Evolutionary conservation across 2,888 invertebrate genomes (phyloP), one percentile per base, ranked within the genome.

Genomic region (Eupelmus urozonus): DNA sequence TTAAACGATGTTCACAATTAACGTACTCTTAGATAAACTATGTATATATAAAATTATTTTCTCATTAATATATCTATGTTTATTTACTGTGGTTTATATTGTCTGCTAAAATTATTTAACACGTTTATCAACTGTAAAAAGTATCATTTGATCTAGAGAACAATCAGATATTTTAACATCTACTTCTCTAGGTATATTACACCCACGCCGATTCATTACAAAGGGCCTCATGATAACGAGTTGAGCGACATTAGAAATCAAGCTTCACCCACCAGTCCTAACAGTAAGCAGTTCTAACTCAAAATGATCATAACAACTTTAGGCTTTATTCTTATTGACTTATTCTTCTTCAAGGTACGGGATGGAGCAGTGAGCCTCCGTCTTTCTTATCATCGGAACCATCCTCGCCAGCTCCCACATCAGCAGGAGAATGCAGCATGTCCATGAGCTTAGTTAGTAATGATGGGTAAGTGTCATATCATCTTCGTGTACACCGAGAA

Each of bases 361-460:
- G 90, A 20, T 96, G 96, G 96, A 96, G 89, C 65, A 90, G 96
- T 87, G 96, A 95, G 2, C 96, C 96, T 5, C 96, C 96, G 0
- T 97, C 96, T 74, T 93, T 95, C 67, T 92, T 96, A 71, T 96
- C 89, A 0, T 89, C 96, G 0, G 95, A 94, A 7, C 96, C 96
- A 0, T 96, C 96, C 0, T 97, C 97, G 0, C 97, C 97, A 40
- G 93, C 86, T 88, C 92, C 84, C 89, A 91, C 87, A 87, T 90
- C 86, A 55, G 87, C 91, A 1, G 92, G 92, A 80, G 93, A 92
- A 83, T 93, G 92, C 85, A 93, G 92, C 82, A 92, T 93, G 91
- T 93, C 93, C 1, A 92, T 92, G 67, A 93, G 93, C 86, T 88
- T 93, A 76, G 91, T 93, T 84, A 93, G 93, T 87, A 92, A 91